Percentiles rank a stretch among this genome's conserved stretches.
phyloP scores from a whole-genome alignment of 2,113 vertebrate genomes.

The Pomatorhinus ruficollis region DNA sequence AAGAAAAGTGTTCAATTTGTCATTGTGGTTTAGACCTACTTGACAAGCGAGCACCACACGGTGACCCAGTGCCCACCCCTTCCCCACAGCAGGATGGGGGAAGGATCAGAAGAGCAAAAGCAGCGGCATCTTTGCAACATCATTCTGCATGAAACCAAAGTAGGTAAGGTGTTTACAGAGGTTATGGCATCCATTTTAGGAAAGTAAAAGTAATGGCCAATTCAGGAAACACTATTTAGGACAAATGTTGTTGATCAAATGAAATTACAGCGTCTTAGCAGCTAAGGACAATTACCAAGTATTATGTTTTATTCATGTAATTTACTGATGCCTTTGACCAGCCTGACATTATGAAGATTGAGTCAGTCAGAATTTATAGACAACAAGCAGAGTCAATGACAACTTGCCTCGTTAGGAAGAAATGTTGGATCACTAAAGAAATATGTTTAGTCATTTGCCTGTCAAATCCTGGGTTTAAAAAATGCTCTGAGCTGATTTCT shows the following conservation, averaged over 20 bases:
- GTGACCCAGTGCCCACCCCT: not conserved
- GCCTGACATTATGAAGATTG: conserved; percentile 64
- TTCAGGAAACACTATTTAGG: not conserved
- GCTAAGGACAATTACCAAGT: conserved; percentile 49
- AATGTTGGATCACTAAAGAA: conserved; percentile 58
- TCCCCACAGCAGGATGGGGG: not conserved
- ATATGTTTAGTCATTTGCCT: conserved; percentile 62
- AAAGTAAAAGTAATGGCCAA: not conserved
- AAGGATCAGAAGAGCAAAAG: not conserved
- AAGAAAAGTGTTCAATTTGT: not conserved
- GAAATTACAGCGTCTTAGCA: conserved; percentile 27
- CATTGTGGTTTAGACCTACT: not conserved
- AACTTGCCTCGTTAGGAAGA: conserved; percentile 65
- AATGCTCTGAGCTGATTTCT: conserved; percentile 2
- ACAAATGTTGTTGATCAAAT: not conserved
- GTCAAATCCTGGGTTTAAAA: conserved; percentile 36
- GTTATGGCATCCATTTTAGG: not conserved
- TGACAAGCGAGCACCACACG: too few species aligned
- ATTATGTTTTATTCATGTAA: conserved; percentile 68
- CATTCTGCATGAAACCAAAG: not conserved
- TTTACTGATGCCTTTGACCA: conserved; percentile 68
- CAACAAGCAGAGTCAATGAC: conserved; percentile 60
- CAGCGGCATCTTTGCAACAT: not conserved
- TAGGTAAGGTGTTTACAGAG: not conserved
- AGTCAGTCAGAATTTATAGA: conserved; percentile 63